These are phyloP conservation scores for Agrochola lota DNA, from an alignment of 2,888 invertebrate genomes.

Conservation along the genomic window DNA sequence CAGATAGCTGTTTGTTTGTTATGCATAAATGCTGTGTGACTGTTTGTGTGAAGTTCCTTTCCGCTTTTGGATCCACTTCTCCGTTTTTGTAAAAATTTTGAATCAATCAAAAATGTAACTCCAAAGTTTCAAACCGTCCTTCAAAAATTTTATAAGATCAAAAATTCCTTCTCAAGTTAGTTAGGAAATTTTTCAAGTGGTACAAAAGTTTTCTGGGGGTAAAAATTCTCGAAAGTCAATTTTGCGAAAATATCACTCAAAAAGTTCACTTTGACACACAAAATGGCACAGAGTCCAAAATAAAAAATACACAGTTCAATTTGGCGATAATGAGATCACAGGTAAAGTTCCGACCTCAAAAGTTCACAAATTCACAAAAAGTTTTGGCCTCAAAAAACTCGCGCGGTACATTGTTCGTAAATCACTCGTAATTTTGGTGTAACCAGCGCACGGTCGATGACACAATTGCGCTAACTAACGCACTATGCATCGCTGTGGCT, in stretches of 20 bases:
- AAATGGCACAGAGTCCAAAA: constrained; percentile 72
- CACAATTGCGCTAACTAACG: constrained; percentile 87
- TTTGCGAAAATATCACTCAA: constrained; percentile 68
- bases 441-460: constrained; percentile 86
- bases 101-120: constrained; percentile 35
- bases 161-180: constrained; percentile 11
- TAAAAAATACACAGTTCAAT: constrained; percentile 78
- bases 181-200: constrained; percentile 41
- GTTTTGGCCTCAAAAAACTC: constrained; percentile 81
- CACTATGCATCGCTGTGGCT: constrained; percentile 85
- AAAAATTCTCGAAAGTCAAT: constrained; percentile 59
- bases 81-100: constrained; percentile 46
- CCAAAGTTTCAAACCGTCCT: constrained; percentile 43
- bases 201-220: constrained; percentile 53
- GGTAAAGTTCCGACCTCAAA: constrained; percentile 73
- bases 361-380: constrained; percentile 86
- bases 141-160: constrained; percentile 29
- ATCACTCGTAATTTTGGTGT: constrained; percentile 85
- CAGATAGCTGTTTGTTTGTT: constrained; percentile 85
- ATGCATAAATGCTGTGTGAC: constrained; percentile 86
- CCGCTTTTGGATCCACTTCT: constrained; percentile 66
- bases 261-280: constrained; percentile 82
- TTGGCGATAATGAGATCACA: constrained; percentile 80
- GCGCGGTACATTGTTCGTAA: constrained; percentile 82
- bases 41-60: constrained; percentile 72